phyloP scores from a whole-genome alignment of 2,113 vertebrate genomes.

The Malurus elegans region DNA sequence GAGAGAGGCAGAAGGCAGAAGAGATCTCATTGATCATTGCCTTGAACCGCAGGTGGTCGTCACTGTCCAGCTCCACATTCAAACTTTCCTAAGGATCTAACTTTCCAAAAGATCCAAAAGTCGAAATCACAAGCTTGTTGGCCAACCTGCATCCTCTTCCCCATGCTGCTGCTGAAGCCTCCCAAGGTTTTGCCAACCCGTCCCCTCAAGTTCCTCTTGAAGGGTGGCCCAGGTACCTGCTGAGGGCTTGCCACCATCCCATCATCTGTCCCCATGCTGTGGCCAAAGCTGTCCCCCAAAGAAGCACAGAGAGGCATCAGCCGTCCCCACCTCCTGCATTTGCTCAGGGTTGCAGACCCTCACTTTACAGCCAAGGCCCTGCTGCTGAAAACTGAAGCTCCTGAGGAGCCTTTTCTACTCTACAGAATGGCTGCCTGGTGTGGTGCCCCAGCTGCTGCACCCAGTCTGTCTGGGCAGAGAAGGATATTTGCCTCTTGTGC shows the following conservation, averaged over 20 bases:
- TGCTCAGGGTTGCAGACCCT: neutral
- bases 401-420: neutral
- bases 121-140: neutral
- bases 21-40: neutral
- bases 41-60: rapidly evolving
- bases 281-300: neutral
- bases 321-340: neutral
- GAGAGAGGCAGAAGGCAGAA: neutral
- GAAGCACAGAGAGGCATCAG: neutral
- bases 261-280: rapidly evolving
- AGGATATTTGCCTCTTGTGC: neutral
- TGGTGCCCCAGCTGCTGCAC: rapidly evolving
- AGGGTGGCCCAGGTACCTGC: neutral
- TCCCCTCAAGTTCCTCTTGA: neutral
- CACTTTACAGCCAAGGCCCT: neutral
- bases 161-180: neutral
- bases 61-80: neutral
- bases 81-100: neutral
- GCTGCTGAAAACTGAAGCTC: neutral
- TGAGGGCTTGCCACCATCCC: rapidly evolving
- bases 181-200: neutral
- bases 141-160: neutral
- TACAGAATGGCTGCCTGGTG: rapidly evolving
- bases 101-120: neutral
- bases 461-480: neutral